Evolutionary conservation across 2,888 invertebrate species (phyloP), one percentile per base, ranked within the genome.

Genomic region (Sinotaia quadrata): DNA sequence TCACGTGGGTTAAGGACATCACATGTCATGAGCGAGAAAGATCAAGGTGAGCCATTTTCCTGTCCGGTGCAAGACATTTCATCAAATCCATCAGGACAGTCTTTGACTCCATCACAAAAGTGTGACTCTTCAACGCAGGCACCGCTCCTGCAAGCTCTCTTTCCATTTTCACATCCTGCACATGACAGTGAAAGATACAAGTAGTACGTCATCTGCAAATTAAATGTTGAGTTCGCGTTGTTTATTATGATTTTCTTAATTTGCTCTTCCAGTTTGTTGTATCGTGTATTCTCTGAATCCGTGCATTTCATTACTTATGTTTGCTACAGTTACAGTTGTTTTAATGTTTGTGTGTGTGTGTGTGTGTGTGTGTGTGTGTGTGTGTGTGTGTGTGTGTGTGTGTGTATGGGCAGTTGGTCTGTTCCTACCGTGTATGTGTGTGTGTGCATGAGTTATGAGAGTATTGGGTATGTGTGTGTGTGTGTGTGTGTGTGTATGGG

Each of bases 1-100:
- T 31, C 24, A 3, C 3, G 5, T 29, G 12, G 21, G 10, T 12
- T 31, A 24, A 8, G 15, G 31, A 12, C 52, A 52, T 33, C 54
- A 54, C 54, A 7, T 33, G 12, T 54, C 29, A 12, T n/a, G n/a
- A 27, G 10, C 21, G 7, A 27, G 15, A 54, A 15, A 31, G 5
- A 15, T 24, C 7, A 54, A 12, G 52, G 15, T 52, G 21, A 33
- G 15, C 57, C 57, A 8, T 33, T 12, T n/a, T 15, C 21, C 21
- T 57, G 21, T 21, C 57, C 33, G 4, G n/a, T 10, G 10, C 27
- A 54, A 18, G n/a, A 5, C 2, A 12, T 15, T 60, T 72, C 72
- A 47, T 72, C 72, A 29, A 56, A 63, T 5, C 59, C 51, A 47
- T 72, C 69, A 10, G 47, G 52, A 34, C 72, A 72, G 24, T 69